Evolutionary conservation across 1,140 invertebrate genomes (phyloP), one percentile per base, ranked within the genome.

Genomic region (Bradysia coprophila): DNA sequence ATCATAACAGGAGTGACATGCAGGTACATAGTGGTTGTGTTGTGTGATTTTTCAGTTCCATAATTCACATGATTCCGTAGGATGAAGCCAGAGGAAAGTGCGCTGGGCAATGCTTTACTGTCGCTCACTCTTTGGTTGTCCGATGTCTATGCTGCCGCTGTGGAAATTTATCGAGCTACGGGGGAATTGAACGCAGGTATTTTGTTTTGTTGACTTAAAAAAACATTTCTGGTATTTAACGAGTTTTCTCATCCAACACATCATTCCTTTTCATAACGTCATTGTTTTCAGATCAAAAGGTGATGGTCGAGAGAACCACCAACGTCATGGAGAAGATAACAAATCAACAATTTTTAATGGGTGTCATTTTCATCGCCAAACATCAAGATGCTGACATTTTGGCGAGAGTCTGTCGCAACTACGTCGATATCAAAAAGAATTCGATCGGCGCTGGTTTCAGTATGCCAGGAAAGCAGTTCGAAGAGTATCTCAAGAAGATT

Each of bases 361-460:
- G 81, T 11, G 84, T 89, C 75, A 73, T 88, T 48, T 86, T 81
- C 60, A 68, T 88, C 40, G 82, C 81, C 4, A 80, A 77, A 48
- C 73, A 81, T 49, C 78, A 81, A 52, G 74, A 81, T 43, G 62
- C 64, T 5, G 57, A 60, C 2, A 33, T 48, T n/a, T 44, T 51
- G 31, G 37, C 42, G 1, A 46, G 51, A 38, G 50, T 57, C 11
- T 46, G 49, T 15, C 53, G 57, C 24, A 54, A 54, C 20, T 55
- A 54, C 42, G 47, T 51, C 19, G 48, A 37, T 22, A 52, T 60
- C 2, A 60, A 60, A 38, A 55, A 34, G 2, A 53, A 51, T 6
- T 42, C 59, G 1, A 50, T 48, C 11, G 57, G 49, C 36, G 54
- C 57, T 0, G 55, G 56, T 33, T 52, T 54, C n/a, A 50, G 48